Evolutionary conservation across 1,140 invertebrate species (phyloP).

Genomic region (Oreohelix idahoensis): DNA sequence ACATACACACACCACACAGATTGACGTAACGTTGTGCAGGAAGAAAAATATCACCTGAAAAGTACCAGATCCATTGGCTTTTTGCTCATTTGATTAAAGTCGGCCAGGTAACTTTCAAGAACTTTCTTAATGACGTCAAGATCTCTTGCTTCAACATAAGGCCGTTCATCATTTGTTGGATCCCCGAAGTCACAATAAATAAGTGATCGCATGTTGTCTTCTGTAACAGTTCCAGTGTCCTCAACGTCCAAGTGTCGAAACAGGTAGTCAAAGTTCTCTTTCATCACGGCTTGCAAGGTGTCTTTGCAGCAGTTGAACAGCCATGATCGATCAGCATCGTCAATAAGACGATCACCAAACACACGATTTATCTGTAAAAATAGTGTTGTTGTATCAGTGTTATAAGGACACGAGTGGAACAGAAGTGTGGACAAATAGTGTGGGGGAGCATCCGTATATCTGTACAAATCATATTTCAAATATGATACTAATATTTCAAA

Average conservation of each 20-base stretch:
- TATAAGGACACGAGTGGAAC: too few species aligned
- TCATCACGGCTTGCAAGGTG: conserved; percentile 71
- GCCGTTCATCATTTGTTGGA: conserved; percentile 89
- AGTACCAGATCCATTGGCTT: conserved; percentile 97
- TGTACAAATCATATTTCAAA: too few species aligned
- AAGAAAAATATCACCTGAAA: conserved; percentile 87
- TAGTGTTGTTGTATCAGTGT: too few species aligned
- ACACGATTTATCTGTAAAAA: conserved; percentile 81
- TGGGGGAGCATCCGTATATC: too few species aligned
- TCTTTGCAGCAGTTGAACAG: conserved; percentile 78
- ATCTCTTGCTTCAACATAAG: conserved; percentile 91
- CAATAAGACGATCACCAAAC: conserved; percentile 92
- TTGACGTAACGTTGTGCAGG: too few species aligned
- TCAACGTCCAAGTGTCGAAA: conserved; percentile 75
- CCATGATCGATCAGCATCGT: conserved; percentile 86
- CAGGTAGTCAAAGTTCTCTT: conserved; percentile 76
- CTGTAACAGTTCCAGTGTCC: conserved; percentile 76
- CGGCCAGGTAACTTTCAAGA: conserved; percentile 89
- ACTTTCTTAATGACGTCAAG: conserved; percentile 85
- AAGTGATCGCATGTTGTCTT: conserved; percentile 87
- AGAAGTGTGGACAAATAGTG: too few species aligned
- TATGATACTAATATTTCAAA: too few species aligned
- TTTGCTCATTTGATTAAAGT: conserved; percentile 96
- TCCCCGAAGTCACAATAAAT: conserved; percentile 97
- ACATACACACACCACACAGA: too few species aligned